Evolutionary conservation across 2,113 vertebrate genomes (phyloP), one percentile per base, ranked within the genome.

Genomic region (Hypanus sabinus): DNA sequence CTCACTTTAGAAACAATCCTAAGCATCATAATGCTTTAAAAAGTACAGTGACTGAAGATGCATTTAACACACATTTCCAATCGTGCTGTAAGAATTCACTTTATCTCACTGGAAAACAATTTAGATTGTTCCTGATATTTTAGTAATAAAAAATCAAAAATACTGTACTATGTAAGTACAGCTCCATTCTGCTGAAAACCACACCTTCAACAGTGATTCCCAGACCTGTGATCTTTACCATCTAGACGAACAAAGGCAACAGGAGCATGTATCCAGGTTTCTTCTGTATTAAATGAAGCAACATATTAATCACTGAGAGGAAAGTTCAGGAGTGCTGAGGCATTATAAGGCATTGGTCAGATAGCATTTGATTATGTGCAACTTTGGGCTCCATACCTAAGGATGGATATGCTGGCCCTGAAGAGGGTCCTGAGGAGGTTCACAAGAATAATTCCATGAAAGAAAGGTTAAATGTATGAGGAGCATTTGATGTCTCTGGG

Each of bases 81-180:
- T 73, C 12, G 36, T 75, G 11, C 73, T 73, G 36, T 55, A 93
- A 93, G 11, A 24, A 12, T 30, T 73, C 4, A 68, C 18, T 73
- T 93, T 27, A 93, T 73, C 36, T 93, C 70, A 14, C 16, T 93
- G 68, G 20, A 73, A 93, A 93, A 55, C 27, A 9, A 71, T 92
- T 92, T 8, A 71, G 68, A n/a, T 92, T 92, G 71, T 36, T 33
- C 65, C 90, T 71, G 36, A 27, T 92, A 1, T 38, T 55, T 93
- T 93, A 93, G 73, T 71, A 93, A 93, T 93, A 73, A 73, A 46
- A 93, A 73, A 11, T 24, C 22, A 38, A 33, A 11, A 93, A 38
- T 20, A 30, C 22, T 30, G 2, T 24, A 93, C 36, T 55, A 71
- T n/a, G 68, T 18, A 27, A 30, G 3, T 73, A 75, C 11, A 22